Percentiles rank a stretch among this genome's conserved stretches.
Conservation (phyloP, 2,797 vertebrate genomes). For the Delichon dasypus region DNA sequence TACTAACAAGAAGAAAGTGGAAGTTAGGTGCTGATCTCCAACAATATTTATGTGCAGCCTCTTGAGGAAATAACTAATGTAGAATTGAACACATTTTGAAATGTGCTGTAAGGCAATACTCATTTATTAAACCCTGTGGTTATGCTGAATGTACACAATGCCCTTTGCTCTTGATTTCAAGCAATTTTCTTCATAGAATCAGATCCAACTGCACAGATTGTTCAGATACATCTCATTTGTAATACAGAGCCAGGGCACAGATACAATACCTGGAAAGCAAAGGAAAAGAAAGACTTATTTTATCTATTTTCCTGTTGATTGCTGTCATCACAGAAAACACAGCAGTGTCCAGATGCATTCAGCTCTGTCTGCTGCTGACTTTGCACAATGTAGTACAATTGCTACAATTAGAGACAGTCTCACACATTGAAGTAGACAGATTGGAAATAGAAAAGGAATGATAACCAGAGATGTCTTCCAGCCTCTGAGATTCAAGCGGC, state of each 20-base stretch:
- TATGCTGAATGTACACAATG: neutral
- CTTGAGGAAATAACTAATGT: neutral
- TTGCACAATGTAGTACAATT: neutral
- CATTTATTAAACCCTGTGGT: neutral
- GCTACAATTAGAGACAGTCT: neutral
- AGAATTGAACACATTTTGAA: neutral
- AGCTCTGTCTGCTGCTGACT: neutral
- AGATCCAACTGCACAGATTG: neutral
- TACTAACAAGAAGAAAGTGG: neutral
- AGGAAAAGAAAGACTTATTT: neutral
- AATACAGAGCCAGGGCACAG: neutral
- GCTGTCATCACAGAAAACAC: neutral
- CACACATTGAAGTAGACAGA: neutral
- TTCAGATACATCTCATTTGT: neutral
- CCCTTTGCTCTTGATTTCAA: neutral
- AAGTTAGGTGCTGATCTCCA: neutral
- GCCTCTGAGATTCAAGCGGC: neutral
- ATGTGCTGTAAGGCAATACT: neutral
- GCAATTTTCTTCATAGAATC: neutral
- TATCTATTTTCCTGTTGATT: neutral
- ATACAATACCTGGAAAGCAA: neutral
- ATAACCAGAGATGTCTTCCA: neutral
- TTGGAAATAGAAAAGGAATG: neutral
- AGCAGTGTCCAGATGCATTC: neutral
- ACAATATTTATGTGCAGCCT: neutral